Base-by-base conservation (phyloP, 1,140 invertebrate genomes). In the Prorops nasuta region DNA sequence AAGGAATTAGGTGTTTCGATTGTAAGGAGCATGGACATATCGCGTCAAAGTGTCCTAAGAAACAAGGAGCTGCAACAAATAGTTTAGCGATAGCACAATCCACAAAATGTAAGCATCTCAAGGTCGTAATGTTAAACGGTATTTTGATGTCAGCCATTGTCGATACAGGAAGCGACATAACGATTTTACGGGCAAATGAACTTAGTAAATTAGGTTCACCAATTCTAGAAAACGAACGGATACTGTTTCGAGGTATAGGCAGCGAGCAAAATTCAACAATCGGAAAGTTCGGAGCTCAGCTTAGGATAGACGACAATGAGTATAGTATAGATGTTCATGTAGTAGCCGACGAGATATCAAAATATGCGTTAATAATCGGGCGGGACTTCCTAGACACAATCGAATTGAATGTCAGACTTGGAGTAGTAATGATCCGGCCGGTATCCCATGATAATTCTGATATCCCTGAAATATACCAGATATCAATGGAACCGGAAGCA, bases 1-100 rank as follows among this genome's bases (percentile, higher is more conserved):
- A 6, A 10, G 24, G 24, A 6, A 28, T 28, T 4, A 53, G 54
- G 20, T 58, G 56, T 42, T 53, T 58, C 19, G n/a, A 19, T 1
- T 58, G 56, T 20, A 15, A 48, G 1, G 39, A 44, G 16, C 46
- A 39, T 21, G 56, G 56, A 12, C 56, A 58, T 22, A 36, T 54
- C 2, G 47, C 46, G 3, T 10, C 18, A n/a, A 21, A 51, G 19
- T 45, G 44, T 20, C 10, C 32, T 3, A 44, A 48, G 35, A 48
- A 48, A 36, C 9, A 19, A 18, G 24, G 16, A 24, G 22, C 0
- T n/a, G 6, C 19, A 1, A 46, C 46, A 31, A 22, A 47, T 4
- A 34, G 17, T 39, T 53, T n/a, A 31, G 46, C 42, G 17, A 20
- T 51, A 22, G 40, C 24, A 12, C 34, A 35, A 15, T 16, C 44